Base-by-base conservation (phyloP, 2,113 vertebrate species). In the Solea solea region DNA sequence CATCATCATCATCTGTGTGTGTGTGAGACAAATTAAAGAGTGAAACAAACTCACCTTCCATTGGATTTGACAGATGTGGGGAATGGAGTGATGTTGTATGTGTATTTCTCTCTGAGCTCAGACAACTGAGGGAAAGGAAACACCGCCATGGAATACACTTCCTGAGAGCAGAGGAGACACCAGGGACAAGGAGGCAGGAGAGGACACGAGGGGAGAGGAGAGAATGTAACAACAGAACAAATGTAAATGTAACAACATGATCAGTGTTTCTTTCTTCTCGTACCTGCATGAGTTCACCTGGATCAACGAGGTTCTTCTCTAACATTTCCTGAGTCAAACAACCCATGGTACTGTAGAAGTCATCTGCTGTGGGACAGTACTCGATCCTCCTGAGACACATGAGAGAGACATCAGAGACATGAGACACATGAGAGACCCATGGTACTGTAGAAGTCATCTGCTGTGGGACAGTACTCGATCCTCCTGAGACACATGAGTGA, bases 81-180 rank as follows among this genome's bases (percentile, higher is more conserved):
- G 69, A 99, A 99, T 1, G 98, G 97, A 61, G 96, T 99, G 68
- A 99, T 99, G 87, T 99, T 99, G 91, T 99, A 99, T 0, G 98
- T 99, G 73, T 99, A 99, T 69, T 99, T 99, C 93, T 99, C 98
- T 71, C 97, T 95, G 76, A 99, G 81, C 89, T 99, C 97, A 8
- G 96, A 94, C 91, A 99, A 84, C 55, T 98, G 97, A 62, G 98
- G 98, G 69, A 99, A 99, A 7, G 97, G 98, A 81, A 99, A 99
- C 10, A 93, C 94, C 7, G 97, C 97, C 94, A 99, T 97, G 63
- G 96, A 94, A 86, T 99, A 99, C 78, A 99, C 96, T 11, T 95
- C 98, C 98, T 99, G 83, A 56, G 34, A 34, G 34, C 34, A 34
- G 5, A 34, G 34, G 34, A 34, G 1, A 34, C 3, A 34, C 13